phyloP scores from a whole-genome alignment of 2,888 invertebrate species.

The Ophion obscuratus region DNA sequence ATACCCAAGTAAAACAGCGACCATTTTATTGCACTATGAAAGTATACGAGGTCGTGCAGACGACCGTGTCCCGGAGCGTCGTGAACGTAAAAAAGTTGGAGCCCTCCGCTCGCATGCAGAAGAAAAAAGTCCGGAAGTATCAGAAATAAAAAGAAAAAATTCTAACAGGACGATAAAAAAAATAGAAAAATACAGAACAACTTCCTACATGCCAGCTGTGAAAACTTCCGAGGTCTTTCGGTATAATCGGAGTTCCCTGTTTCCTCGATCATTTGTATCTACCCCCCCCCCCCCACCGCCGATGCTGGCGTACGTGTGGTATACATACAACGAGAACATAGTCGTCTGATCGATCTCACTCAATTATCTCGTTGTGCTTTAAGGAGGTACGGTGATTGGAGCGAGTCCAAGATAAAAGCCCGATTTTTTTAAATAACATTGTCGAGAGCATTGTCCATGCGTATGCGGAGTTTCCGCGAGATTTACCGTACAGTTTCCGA shows the following conservation, averaged over 20 bases:
- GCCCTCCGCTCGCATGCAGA: neutral
- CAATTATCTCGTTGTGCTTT: constrained; percentile 5
- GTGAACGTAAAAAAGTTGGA: neutral
- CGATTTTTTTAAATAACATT: too few relatives aligned
- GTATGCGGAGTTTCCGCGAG: too few relatives aligned
- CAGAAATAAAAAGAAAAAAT: neutral
- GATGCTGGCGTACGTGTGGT: neutral
- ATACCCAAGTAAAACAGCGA: neutral
- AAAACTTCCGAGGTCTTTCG: neutral
- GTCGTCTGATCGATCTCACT: constrained; percentile 34
- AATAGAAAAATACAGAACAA: neutral
- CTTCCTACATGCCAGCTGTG: constrained; percentile 1
- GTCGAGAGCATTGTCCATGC: too few relatives aligned
- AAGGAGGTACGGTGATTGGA: too few relatives aligned
- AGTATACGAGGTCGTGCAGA: neutral
- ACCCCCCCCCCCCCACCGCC: neutral
- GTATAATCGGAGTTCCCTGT: constrained; percentile 1
- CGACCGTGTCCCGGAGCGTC: neutral
- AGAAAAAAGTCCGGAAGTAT: constrained; percentile 1
- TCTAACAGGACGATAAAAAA: neutral
- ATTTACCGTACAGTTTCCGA: too few relatives aligned
- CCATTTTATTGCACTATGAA: neutral
- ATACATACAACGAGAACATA: neutral
- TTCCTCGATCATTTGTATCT: constrained; percentile 4
- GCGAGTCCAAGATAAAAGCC: too few relatives aligned